A percentile compares a stretch with the other conserved stretches of the same genome.
Evolutionary conservation across 2,888 invertebrate genomes (phyloP).

Genomic region (Tetheella fluctuosa): DNA sequence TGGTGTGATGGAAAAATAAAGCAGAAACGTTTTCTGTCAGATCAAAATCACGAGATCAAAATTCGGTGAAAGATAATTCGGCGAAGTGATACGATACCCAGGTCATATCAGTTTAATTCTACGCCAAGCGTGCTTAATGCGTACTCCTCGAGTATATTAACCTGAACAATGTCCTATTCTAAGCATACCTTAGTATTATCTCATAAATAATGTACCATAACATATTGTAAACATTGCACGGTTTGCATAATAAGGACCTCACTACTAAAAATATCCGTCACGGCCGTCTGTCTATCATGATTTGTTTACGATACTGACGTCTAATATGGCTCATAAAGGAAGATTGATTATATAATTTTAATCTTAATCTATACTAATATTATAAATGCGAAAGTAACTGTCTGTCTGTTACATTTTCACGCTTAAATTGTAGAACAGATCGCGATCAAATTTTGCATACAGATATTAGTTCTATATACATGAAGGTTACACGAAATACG

Average conservation of each 20-base stretch:
- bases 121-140: not conserved
- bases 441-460: no score
- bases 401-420: no score
- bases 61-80: not conserved
- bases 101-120: not conserved
- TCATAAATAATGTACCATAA: slow-evolving; percentile 21
- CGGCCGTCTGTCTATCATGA: not conserved
- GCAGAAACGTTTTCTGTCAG: no score
- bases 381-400: no score
- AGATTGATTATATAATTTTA: not conserved
- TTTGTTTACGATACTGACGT: not conserved
- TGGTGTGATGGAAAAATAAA: no score
- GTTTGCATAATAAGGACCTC: slow-evolving; percentile 24
- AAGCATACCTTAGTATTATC: slow-evolving; percentile 7
- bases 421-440: no score
- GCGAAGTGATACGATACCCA: not conserved
- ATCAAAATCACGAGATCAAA: no score
- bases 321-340: no score
- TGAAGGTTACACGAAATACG: not conserved
- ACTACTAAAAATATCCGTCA: slow-evolving; percentile 13
- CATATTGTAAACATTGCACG: slow-evolving; percentile 21
- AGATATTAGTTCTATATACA: not conserved
- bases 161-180: slow-evolving; percentile 4
- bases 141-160: not conserved
- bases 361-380: no score